phyloP scores from a whole-genome alignment of 2,113 vertebrate genomes.

The Neotoma lepida region DNA sequence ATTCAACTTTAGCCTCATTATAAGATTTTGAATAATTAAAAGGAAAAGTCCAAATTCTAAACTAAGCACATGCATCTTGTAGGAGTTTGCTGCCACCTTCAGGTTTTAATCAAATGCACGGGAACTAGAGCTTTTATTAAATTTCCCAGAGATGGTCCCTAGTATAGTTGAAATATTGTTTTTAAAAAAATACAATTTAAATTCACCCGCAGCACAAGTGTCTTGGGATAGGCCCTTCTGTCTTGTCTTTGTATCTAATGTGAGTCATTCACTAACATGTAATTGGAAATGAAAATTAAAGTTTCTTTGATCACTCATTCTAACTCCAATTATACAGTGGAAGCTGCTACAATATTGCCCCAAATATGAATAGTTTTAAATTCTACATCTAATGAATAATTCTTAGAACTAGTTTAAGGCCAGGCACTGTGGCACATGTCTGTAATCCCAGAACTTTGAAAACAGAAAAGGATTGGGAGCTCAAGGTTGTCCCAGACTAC shows the following conservation, averaged over 20 bases:
- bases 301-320: neutral
- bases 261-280: conserved; percentile 15
- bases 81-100: conserved; percentile 86
- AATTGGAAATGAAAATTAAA: conserved; percentile 41
- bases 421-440: neutral
- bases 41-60: conserved; percentile 67
- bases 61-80: conserved; percentile 62
- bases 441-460: neutral
- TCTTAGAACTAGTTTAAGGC: neutral
- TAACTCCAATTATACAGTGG: neutral
- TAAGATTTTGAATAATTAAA: conserved; percentile 64
- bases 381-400: conserved; percentile 3
- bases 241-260: neutral
- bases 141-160: neutral
- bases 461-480: too few species aligned
- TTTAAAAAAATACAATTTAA: conserved; percentile 19
- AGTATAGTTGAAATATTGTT: conserved; percentile 31
- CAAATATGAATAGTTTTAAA: conserved; percentile 27
- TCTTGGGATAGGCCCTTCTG: conserved; percentile 24
- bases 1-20: conserved; percentile 70
- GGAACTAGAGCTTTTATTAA: neutral
- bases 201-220: neutral
- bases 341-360: conserved; percentile 1
- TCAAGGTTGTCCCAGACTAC: too few species aligned
- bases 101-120: conserved; percentile 68